Conservation (phyloP, 2,888 invertebrate species). For the Philopedon plagiatum region DNA sequence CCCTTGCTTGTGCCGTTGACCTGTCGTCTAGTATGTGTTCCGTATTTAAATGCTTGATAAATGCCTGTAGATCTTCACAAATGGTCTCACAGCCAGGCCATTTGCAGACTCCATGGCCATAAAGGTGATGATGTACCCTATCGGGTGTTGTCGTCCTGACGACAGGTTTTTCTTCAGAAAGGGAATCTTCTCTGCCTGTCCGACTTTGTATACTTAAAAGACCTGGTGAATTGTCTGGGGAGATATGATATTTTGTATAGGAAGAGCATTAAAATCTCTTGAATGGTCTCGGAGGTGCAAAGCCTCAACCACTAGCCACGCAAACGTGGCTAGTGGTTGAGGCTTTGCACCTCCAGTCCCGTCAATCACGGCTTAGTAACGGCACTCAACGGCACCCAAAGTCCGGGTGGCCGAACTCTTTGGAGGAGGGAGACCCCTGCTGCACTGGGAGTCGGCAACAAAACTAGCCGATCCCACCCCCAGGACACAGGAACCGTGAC, state of each 20-base stretch:
- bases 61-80: constrained; percentile 91
- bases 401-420: no score
- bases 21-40: constrained; percentile 95
- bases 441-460: no score
- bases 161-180: constrained; percentile 71
- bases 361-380: no score
- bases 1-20: constrained; percentile 95
- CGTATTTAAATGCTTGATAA: constrained; percentile 93
- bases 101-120: constrained; percentile 95
- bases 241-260: constrained; percentile 11
- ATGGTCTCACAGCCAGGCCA: constrained; percentile 98
- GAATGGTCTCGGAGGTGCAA: no score
- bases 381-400: no score
- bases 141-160: constrained; percentile 64
- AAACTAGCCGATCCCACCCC: no score
- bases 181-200: constrained; percentile 65
- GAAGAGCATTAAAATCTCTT: no score
- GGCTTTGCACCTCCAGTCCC: no score
- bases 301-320: no score
- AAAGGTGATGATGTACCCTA: constrained; percentile 83
- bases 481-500: no score
- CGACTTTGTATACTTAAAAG: constrained; percentile 68
- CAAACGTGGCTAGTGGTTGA: no score
- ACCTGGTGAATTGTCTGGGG: constrained; percentile 66
- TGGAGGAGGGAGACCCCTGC: no score